phyloP scores from a whole-genome alignment of 2,113 vertebrate species.

The Polyodon spathula region DNA sequence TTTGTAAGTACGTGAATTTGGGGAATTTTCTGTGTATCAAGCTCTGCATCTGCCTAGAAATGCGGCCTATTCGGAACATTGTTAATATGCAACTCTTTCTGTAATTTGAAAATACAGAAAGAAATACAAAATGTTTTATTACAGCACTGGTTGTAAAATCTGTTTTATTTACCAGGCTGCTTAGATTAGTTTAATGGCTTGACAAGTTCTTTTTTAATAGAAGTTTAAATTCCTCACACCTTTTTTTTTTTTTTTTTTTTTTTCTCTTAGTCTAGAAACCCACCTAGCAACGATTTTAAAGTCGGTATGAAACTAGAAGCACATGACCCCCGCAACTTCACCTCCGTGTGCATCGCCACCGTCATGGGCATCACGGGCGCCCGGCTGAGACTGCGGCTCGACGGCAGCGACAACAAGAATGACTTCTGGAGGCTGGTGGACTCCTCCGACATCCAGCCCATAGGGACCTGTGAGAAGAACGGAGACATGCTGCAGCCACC shows the following conservation, averaged over 20 bases:
- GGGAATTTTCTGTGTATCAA: too few species aligned
- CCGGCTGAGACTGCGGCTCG: constrained; percentile 76
- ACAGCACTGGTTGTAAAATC: too few species aligned
- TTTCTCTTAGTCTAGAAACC: constrained; percentile 65
- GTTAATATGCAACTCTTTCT: too few species aligned
- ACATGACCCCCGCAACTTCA: constrained; percentile 78
- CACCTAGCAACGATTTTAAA: constrained; percentile 87
- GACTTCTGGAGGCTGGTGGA: constrained; percentile 96
- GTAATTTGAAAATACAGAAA: too few species aligned
- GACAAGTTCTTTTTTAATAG: background rate
- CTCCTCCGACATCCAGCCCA: constrained; percentile 86
- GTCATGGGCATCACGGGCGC: constrained; percentile 80
- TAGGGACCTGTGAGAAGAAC: constrained; percentile 88
- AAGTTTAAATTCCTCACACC: constrained; percentile 28
- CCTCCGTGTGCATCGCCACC: constrained; percentile 85
- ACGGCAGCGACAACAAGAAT: constrained; percentile 90
- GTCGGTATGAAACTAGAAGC: constrained; percentile 94
- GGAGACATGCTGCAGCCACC: constrained; percentile 94
- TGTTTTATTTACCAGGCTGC: too few species aligned
- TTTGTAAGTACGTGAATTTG: too few species aligned
- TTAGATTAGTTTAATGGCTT: too few species aligned
- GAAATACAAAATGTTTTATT: too few species aligned
- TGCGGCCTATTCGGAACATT: too few species aligned
- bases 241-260: constrained; percentile 23
- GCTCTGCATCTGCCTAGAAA: too few species aligned